Percentiles rank a stretch among this genome's conserved stretches.
These are phyloP conservation scores for Erithacus rubecula DNA, from an alignment of 2,797 vertebrate species.

Conservation along the genomic window DNA sequence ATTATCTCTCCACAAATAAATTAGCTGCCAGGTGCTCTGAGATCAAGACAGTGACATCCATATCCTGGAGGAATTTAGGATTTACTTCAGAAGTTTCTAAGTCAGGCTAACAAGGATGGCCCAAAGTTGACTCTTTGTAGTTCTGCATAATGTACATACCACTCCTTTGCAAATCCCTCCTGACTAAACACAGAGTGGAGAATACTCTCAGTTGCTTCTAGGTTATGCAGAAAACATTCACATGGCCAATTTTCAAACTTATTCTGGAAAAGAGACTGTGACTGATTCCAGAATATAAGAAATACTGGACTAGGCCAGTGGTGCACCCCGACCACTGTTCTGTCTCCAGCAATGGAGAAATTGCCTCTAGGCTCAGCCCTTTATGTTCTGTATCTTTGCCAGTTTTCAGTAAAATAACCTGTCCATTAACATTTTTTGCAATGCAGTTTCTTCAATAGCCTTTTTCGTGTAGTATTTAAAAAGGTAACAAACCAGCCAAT, in stretches of 20 bases:
- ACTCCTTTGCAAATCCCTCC: not conserved
- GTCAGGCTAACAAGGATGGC: not conserved
- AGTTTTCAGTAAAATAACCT: not conserved
- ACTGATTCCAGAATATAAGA: not conserved
- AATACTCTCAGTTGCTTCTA: not conserved
- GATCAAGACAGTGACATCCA: not conserved
- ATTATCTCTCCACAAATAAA: not conserved
- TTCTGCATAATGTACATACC: not conserved
- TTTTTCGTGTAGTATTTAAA: not conserved
- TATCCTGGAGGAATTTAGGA: not conserved
- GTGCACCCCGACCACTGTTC: not conserved
- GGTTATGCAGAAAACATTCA: not conserved
- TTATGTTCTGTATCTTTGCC: not conserved
- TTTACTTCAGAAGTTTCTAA: not conserved
- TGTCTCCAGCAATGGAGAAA: not conserved
- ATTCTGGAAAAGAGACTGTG: not conserved
- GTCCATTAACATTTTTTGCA: not conserved
- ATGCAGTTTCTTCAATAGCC: not conserved
- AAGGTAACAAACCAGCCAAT: not conserved
- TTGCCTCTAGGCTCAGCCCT: not conserved
- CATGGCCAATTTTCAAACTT: not conserved
- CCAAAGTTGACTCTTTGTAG: not conserved
- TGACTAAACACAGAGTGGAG: not conserved
- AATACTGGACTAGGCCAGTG: not conserved
- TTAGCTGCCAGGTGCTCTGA: not conserved